phyloP scores from a whole-genome alignment of 1,140 invertebrate genomes.

The Radopholus similis region DNA sequence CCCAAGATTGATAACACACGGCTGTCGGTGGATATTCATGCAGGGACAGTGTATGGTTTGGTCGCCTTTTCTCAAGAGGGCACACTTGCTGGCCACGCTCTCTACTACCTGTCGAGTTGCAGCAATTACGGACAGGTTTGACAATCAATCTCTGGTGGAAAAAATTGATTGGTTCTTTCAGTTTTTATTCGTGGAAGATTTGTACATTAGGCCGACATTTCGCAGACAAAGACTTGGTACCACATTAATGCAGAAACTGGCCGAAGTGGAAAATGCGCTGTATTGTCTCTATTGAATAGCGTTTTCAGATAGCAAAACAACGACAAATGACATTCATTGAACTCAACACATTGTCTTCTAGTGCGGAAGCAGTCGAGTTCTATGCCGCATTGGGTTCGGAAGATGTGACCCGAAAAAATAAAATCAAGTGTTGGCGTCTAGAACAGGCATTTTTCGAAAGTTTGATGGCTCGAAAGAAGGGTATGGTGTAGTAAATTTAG shows the following conservation, averaged over 20 bases:
- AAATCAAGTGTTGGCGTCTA: no score
- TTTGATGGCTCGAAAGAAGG: no score
- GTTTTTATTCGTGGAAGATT: not conserved
- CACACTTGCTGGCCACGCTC: not conserved
- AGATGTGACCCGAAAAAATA: no score
- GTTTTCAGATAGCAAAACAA: not conserved
- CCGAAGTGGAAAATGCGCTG: not conserved
- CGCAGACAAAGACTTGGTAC: conserved; percentile 1
- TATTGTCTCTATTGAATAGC: not conserved
- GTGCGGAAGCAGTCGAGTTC: not conserved
- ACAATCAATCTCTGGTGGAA: not conserved
- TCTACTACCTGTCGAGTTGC: not conserved
- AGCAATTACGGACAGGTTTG: not conserved
- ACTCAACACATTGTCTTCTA: not conserved
- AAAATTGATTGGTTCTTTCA: not conserved
- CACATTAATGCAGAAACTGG: no score
- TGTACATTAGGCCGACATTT: conserved; percentile 7
- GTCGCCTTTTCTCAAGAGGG: not conserved
- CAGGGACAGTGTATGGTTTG: not conserved
- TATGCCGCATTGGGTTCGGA: not conserved
- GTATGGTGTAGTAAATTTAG: no score
- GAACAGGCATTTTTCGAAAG: no score
- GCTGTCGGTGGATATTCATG: not conserved
- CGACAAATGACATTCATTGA: not conserved
- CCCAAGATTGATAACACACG: not conserved